phyloP scores from a whole-genome alignment of 2,888 invertebrate species.

The Xanthia icteritia region DNA sequence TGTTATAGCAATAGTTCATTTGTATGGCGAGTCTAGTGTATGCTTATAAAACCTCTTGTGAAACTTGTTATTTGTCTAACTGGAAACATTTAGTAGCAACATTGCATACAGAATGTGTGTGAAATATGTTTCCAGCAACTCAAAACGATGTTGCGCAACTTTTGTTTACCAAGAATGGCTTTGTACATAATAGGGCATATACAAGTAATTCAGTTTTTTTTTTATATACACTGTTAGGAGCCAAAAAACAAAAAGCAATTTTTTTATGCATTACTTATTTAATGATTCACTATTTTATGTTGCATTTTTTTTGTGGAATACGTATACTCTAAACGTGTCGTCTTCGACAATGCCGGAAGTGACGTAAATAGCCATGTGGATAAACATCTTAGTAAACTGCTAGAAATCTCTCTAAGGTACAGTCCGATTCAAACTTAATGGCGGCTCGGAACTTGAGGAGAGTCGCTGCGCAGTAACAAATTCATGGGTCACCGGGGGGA shows the following conservation, averaged over 20 bases:
- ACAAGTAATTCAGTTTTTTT: background rate
- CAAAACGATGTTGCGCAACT: background rate
- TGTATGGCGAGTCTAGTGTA: background rate
- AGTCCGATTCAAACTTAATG: no score
- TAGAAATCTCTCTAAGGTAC: background rate
- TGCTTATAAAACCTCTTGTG: background rate
- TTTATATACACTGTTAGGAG: background rate
- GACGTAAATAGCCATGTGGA: background rate
- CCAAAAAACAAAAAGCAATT: background rate
- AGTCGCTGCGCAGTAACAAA: no score
- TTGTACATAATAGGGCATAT: background rate
- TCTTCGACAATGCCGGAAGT: background rate
- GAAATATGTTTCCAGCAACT: background rate
- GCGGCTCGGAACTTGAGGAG: no score
- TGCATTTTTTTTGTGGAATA: background rate
- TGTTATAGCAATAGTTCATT: background rate
- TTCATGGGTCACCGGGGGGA: no score
- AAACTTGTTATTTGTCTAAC: background rate
- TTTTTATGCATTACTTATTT: background rate
- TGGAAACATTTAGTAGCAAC: background rate
- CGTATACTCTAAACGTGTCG: background rate
- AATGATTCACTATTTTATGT: background rate
- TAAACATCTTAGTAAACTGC: background rate
- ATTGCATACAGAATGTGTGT: background rate
- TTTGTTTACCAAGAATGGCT: background rate